A percentile compares a stretch with the other conserved stretches of the same genome.
These are phyloP conservation scores for Centropristis striata DNA, from an alignment of 2,113 vertebrate genomes.

Conservation along the genomic window DNA sequence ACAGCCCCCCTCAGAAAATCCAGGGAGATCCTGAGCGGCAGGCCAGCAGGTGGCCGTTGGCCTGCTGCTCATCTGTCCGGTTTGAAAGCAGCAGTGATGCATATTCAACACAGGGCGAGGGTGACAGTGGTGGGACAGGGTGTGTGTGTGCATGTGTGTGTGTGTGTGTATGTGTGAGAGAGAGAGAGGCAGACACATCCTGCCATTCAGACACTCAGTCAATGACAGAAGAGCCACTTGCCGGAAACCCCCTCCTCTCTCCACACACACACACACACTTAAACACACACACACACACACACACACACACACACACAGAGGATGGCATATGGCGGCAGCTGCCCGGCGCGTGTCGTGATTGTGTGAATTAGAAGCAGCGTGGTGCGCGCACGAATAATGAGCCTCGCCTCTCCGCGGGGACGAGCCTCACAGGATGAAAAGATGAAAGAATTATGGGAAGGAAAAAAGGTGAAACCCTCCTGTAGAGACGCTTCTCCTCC, in stretches of 20 bases:
- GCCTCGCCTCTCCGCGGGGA: constrained; percentile 59
- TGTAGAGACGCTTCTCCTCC: constrained; percentile 42
- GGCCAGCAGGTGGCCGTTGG: constrained; percentile 83
- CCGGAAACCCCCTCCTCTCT: constrained; percentile 31
- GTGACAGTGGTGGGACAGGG: constrained; percentile 39
- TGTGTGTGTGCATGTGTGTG: constrained; percentile 25
- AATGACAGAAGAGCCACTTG: constrained; percentile 62
- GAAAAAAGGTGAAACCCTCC: constrained; percentile 47
- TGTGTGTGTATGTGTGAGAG: constrained; percentile 22
- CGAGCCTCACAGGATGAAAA: constrained; percentile 52
- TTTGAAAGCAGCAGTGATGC: constrained; percentile 68
- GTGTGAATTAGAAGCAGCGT: constrained; percentile 57
- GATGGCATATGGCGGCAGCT: constrained; percentile 74
- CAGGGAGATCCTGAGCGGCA: constrained; percentile 55
- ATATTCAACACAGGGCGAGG: constrained; percentile 74
- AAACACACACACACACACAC: constrained; percentile 2
- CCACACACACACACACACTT: not conserved
- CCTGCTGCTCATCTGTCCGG: constrained; percentile 83
- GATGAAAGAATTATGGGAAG: constrained; percentile 59
- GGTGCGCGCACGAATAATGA: constrained; percentile 66
- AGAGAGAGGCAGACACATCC: constrained; percentile 1
- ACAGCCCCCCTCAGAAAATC: constrained; percentile 27
- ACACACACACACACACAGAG: constrained; percentile 30
- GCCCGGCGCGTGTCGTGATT: constrained; percentile 60
- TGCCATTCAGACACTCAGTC: constrained; percentile 51